phyloP scores from a whole-genome alignment of 2,888 invertebrate species.

The Abscondita cerata region DNA sequence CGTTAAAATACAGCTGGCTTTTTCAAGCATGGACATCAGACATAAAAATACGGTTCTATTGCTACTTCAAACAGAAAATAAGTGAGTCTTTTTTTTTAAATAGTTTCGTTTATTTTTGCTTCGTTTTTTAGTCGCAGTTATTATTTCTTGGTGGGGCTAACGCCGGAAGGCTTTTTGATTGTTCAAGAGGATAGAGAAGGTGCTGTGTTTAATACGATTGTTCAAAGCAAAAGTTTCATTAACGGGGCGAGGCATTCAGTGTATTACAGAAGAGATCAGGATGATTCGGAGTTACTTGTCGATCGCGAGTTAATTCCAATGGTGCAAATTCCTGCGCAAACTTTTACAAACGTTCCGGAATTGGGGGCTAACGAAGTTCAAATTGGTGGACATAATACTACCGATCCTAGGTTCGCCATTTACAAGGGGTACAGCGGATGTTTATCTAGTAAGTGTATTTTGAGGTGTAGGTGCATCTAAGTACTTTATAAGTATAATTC shows the following conservation, averaged over 20 bases:
- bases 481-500: no score
- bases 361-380: constrained; percentile 82
- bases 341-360: constrained; percentile 71
- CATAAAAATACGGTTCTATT: constrained; percentile 81
- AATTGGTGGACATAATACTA: constrained; percentile 85
- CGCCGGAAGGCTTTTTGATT: constrained; percentile 81
- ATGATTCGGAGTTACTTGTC: constrained; percentile 74
- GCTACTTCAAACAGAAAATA: constrained; percentile 82
- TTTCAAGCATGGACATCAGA: constrained; percentile 81
- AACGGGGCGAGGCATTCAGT: constrained; percentile 85
- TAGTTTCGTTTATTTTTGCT: no score
- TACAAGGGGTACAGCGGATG: constrained; percentile 91
- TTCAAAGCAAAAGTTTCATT: constrained; percentile 80
- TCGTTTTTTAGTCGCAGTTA: constrained; percentile 75
- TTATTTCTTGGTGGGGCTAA: constrained; percentile 82
- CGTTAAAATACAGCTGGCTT: constrained; percentile 85
- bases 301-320: constrained; percentile 79
- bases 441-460: constrained; percentile 77
- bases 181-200: constrained; percentile 87
- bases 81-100: constrained; percentile 60
- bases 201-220: constrained; percentile 73
- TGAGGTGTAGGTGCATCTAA: no score
- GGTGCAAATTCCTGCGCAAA: constrained; percentile 72
- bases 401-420: constrained; percentile 80
- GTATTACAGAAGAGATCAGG: constrained; percentile 71